Percentiles rank a stretch among this genome's conserved stretches.
Evolutionary conservation across 2,113 vertebrate species (phyloP).

Genomic region (Odobenus rosmarus): DNA sequence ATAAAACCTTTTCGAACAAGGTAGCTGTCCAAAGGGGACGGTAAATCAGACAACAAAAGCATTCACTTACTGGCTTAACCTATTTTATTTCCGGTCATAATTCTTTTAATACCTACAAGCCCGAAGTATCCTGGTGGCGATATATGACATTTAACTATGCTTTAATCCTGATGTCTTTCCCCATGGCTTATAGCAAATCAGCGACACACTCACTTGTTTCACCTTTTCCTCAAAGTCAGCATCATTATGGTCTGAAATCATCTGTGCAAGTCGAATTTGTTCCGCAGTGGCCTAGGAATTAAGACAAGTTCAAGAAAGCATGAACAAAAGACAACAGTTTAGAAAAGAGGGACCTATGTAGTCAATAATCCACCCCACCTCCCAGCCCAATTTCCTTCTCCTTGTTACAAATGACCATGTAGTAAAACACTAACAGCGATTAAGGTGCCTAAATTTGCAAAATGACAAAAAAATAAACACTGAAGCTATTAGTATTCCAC

Average conservation of each 20-base stretch:
- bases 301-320: slow-evolving; percentile 23
- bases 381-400: neutral
- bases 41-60: slow-evolving; percentile 18
- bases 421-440: neutral
- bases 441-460: neutral
- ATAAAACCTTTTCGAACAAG: neutral
- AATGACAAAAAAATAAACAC: neutral
- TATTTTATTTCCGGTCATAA: neutral
- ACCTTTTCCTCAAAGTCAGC: slow-evolving; percentile 99
- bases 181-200: neutral
- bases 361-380: neutral
- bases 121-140: neutral
- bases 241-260: slow-evolving; percentile 99
- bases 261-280: slow-evolving; percentile 99
- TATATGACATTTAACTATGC: neutral
- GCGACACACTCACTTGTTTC: slow-evolving; percentile 92
- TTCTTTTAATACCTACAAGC: neutral
- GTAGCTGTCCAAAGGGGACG: neutral
- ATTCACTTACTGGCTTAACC: neutral
- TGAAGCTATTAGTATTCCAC: neutral
- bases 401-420: neutral
- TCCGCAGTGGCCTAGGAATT: slow-evolving; percentile 94
- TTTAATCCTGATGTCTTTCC: neutral
- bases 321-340: neutral
- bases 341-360: neutral